Evolutionary conservation across 2,113 vertebrate genomes (phyloP).

Genomic region (Crotalus horridus): DNA sequence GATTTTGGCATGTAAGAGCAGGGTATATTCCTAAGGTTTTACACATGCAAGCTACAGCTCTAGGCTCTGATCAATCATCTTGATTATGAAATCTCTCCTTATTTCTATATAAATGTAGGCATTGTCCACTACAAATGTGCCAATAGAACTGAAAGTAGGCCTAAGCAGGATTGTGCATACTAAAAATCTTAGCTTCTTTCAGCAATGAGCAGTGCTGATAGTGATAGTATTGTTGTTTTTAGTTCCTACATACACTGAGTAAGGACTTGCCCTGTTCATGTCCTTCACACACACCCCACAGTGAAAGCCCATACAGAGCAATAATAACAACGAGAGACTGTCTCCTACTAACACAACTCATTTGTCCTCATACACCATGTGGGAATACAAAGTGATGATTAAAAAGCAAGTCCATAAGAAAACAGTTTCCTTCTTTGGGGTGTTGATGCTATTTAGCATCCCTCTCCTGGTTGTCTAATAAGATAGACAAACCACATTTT

Average conservation of each 20-base stretch:
- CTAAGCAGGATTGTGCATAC: constrained; percentile 6
- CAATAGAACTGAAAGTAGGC: constrained; percentile 6
- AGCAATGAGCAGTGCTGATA: neutral
- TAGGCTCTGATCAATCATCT: neutral
- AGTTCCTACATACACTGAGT: constrained; percentile 4
- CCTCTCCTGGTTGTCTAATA: constrained; percentile 5
- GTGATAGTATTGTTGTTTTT: constrained; percentile 29
- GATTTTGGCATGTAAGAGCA: neutral
- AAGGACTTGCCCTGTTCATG: constrained; percentile 18
- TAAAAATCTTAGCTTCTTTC: neutral
- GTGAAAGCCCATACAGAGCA: constrained; percentile 19
- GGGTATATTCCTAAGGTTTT: neutral
- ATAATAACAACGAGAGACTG: constrained; percentile 11
- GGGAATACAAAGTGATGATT: neutral
- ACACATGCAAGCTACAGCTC: neutral
- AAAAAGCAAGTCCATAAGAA: neutral
- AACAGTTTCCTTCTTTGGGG: neutral
- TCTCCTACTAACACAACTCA: constrained; percentile 22
- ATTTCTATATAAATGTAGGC: neutral
- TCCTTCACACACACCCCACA: constrained; percentile 10
- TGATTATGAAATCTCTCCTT: neutral
- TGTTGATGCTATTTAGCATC: constrained; percentile 9
- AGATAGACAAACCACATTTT: constrained; percentile 3
- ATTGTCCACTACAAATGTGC: neutral
- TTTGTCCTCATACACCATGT: neutral